These are phyloP conservation scores for Lasioglossum figueresi DNA, from an alignment of 2,888 invertebrate species.

Conservation along the genomic window DNA sequence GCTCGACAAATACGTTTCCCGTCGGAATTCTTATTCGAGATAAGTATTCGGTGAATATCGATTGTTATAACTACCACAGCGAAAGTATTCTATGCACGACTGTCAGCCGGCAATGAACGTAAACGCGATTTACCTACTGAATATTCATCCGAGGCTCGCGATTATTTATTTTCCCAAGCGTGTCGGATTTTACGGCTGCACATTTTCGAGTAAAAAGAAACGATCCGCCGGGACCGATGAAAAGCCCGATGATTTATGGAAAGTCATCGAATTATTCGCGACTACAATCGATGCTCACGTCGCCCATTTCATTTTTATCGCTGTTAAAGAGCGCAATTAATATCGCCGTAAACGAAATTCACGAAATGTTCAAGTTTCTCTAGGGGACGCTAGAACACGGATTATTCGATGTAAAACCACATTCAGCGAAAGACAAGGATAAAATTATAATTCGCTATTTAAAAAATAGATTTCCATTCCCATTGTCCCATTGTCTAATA, in stretches of 20 bases:
- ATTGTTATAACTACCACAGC: constrained; percentile 55
- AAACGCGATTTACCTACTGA: constrained; percentile 46
- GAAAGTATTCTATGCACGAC: constrained; percentile 25
- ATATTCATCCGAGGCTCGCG: constrained; percentile 54
- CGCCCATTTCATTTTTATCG: constrained; percentile 23
- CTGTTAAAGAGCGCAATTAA: constrained; percentile 1
- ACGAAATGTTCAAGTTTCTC: background rate
- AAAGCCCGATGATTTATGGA: constrained; percentile 33
- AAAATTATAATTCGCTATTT: background rate
- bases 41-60: constrained; percentile 42
- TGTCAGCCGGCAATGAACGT: constrained; percentile 32
- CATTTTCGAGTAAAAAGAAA: constrained; percentile 20
- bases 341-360: background rate
- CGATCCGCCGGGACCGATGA: background rate
- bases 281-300: constrained; percentile 37
- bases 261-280: constrained; percentile 31
- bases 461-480: too few species aligned
- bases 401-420: background rate
- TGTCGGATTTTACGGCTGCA: constrained; percentile 35
- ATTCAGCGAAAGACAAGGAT: too few species aligned
- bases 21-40: constrained; percentile 27
- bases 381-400: background rate
- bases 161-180: constrained; percentile 49
- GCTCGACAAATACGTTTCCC: background rate
- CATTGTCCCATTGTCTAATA: too few species aligned